Evolutionary conservation across 2,797 vertebrate species (phyloP).

Genomic region (Lophius americanus): DNA sequence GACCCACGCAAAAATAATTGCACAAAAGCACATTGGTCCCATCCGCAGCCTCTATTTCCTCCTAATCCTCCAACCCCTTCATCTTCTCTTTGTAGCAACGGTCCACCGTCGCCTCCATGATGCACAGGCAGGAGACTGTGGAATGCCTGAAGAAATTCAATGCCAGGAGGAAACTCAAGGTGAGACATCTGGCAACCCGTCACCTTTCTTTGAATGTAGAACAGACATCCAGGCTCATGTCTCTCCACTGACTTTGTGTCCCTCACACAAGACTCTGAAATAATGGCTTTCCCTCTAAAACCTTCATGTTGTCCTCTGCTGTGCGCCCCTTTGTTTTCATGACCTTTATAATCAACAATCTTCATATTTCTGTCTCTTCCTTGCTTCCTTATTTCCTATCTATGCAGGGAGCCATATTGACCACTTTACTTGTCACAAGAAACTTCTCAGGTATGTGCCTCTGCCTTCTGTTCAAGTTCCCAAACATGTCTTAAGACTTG

Average conservation of each 20-base stretch:
- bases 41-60: slow-evolving; percentile 17
- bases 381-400: slow-evolving; percentile 55
- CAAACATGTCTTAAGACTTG: slow-evolving; percentile 14
- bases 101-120: slow-evolving; percentile 98
- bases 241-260: slow-evolving; percentile 3
- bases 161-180: slow-evolving; percentile 98
- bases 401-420: slow-evolving; percentile 95
- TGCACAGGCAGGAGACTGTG: slow-evolving; percentile 99
- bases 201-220: slow-evolving; percentile 40
- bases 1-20: neutral
- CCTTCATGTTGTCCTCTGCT: slow-evolving; percentile 42
- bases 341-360: slow-evolving; percentile 48
- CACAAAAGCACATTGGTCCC: slow-evolving; percentile 1
- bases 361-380: slow-evolving; percentile 46
- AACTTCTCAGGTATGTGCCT: slow-evolving; percentile 97
- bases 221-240: slow-evolving; percentile 29
- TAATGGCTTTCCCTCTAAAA: slow-evolving; percentile 36
- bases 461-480: neutral
- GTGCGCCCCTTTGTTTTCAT: slow-evolving; percentile 38
- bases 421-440: slow-evolving; percentile 98
- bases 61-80: slow-evolving; percentile 38
- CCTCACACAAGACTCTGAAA: slow-evolving; percentile 29
- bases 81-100: slow-evolving; percentile 86
- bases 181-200: slow-evolving; percentile 63
- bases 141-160: slow-evolving; percentile 99